Percentiles rank a stretch among this genome's conserved stretches.
phyloP scores from a whole-genome alignment of 2,888 invertebrate species.

The Cyclophora punctaria region DNA sequence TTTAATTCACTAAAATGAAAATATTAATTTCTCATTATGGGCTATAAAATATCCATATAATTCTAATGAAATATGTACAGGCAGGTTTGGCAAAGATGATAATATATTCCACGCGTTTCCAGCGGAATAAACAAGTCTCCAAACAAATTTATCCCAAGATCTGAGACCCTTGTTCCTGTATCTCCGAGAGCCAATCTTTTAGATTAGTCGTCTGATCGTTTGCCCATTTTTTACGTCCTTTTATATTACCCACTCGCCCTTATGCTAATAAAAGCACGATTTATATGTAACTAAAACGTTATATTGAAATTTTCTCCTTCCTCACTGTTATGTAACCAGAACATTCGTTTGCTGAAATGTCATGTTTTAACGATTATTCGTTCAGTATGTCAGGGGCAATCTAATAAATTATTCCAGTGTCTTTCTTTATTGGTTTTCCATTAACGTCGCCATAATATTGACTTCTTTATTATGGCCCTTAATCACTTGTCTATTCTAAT shows the following conservation, averaged over 20 bases:
- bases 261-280: constrained; percentile 22
- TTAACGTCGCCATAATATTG: not conserved
- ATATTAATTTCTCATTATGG: too few species aligned
- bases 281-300: constrained; percentile 20
- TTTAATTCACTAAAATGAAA: too few species aligned
- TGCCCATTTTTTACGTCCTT: constrained; percentile 26
- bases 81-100: too few species aligned
- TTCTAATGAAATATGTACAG: too few species aligned
- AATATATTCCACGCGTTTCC: constrained; percentile 16
- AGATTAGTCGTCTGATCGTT: constrained; percentile 28
- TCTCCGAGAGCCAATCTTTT: constrained; percentile 25
- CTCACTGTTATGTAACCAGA: not conserved
- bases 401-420: constrained; percentile 8
- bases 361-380: constrained; percentile 4
- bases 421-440: constrained; percentile 2
- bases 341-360: constrained; percentile 3
- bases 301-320: constrained; percentile 7
- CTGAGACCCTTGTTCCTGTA: constrained; percentile 32
- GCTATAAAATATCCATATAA: too few species aligned
- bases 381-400: constrained; percentile 10
- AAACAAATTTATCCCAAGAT: constrained; percentile 27
- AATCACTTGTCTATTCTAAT: too few species aligned
- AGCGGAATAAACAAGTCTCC: constrained; percentile 5
- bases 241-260: constrained; percentile 22
- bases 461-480: not conserved